These are phyloP conservation scores for Steatocranus sp. DNA, from an alignment of 2,797 vertebrate genomes.

Conservation along the genomic window DNA sequence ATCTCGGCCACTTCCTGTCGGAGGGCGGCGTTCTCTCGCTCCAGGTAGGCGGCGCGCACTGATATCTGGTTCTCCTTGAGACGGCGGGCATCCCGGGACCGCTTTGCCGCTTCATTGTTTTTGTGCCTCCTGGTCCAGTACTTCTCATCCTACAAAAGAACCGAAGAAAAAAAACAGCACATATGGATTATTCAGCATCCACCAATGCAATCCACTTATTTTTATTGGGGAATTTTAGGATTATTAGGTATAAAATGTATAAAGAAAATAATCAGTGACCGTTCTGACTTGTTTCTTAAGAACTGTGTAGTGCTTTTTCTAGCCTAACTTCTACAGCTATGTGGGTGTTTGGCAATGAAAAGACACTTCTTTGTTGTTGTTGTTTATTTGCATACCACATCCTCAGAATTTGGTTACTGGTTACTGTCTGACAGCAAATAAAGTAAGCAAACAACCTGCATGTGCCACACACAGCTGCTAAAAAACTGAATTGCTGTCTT, in stretches of 20 bases:
- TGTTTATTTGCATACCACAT: conserved; percentile 1
- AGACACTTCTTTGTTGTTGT: neutral
- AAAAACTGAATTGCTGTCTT: neutral
- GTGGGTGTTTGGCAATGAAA: conserved; percentile 41
- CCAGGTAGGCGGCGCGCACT: conserved; percentile 89
- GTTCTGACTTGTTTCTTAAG: neutral
- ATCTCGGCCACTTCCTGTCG: conserved; percentile 90
- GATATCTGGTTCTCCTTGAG: conserved; percentile 95
- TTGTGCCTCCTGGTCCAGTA: conserved; percentile 91
- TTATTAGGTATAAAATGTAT: neutral
- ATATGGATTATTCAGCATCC: neutral
- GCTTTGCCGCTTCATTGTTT: conserved; percentile 93
- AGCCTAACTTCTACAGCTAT: neutral
- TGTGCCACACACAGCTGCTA: neutral
- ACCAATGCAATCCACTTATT: neutral
- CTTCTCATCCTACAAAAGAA: conserved; percentile 82
- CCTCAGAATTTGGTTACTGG: neutral
- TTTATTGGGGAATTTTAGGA: neutral
- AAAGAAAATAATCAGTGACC: conserved; percentile 12
- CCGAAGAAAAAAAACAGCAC: neutral
- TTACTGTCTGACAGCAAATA: conserved; percentile 1
- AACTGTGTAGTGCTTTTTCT: neutral
- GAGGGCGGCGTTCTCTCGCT: conserved; percentile 88
- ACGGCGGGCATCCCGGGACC: conserved; percentile 88
- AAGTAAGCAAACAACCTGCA: neutral